phyloP scores from a whole-genome alignment of 2,888 invertebrate genomes.

The Aspidapion aeneum region DNA sequence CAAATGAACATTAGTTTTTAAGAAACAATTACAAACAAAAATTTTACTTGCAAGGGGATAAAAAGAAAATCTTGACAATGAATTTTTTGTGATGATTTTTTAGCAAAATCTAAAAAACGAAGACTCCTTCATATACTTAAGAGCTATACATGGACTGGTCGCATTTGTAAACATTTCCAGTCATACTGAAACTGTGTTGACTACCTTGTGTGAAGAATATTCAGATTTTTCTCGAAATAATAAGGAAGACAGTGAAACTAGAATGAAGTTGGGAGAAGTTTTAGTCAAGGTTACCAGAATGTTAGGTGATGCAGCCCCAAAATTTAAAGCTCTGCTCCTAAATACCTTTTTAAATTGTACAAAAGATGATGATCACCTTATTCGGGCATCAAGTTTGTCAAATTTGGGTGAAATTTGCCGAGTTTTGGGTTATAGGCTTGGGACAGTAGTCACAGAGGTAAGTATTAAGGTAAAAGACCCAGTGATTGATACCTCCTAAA shows the following conservation, averaged over 20 bases:
- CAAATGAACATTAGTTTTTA: too few relatives aligned
- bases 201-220: constrained; percentile 66
- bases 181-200: constrained; percentile 62
- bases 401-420: constrained; percentile 79
- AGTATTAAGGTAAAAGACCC: too few relatives aligned
- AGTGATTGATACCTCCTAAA: too few relatives aligned
- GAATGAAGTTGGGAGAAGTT: constrained; percentile 79
- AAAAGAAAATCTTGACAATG: too few relatives aligned
- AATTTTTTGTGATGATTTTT: too few relatives aligned
- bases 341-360: constrained; percentile 68
- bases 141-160: constrained; percentile 72
- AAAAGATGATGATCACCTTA: constrained; percentile 66
- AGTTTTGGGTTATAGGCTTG: constrained; percentile 69
- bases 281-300: constrained; percentile 67
- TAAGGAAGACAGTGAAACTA: constrained; percentile 51
- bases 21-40: too few relatives aligned
- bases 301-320: constrained; percentile 68
- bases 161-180: constrained; percentile 58
- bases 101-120: constrained; percentile 70
- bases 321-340: constrained; percentile 65
- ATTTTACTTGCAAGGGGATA: too few relatives aligned
- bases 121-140: constrained; percentile 80
- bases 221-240: constrained; percentile 39
- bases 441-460: constrained; percentile 71
- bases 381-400: constrained; percentile 78